Base-by-base conservation (phyloP, 2,888 invertebrate genomes). In the Oligia latruncula region DNA sequence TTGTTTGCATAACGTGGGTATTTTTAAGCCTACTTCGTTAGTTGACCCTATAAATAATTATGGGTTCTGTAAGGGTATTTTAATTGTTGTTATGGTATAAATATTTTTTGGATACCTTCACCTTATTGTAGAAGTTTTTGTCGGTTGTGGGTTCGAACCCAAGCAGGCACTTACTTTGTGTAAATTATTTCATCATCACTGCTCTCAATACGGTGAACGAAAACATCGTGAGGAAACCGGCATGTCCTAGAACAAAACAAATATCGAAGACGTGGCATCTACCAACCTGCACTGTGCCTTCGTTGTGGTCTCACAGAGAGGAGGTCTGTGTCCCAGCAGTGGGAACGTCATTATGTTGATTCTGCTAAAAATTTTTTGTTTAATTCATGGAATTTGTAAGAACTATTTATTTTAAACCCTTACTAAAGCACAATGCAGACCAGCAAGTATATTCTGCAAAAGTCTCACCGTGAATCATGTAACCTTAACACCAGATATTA, bases 1-100 rank as follows among this genome's bases (percentile, higher is more conserved):
- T 68, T 65, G 68, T 71, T 83, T 80, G 62, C 81, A 80, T 83
- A 83, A 83, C 73, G 17, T 20, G 40, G 58, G 46, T 62, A 11
- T 80, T 66, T 81, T 75, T 75, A 62, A 58, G 68, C 68, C 46
- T 82, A n/a, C 9, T 8, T n/a, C 6, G 74, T 17, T 40, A 65
- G 0, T 29, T 55, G 66, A 20, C 4, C 5, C 55, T 78, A 13
- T 58, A 46, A 46, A 71, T 70, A 55, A 11, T 23, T 3, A 20
- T 49, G 49, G 46, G 65, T 78, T 65, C 35, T 23, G 35, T 52
- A 43, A 29, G 3, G 17, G 8, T 35, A 64, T 29, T 52, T 52
- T 5, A 74, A 11, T 52, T 20, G 8, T 3, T 49, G 46, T 11
- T 35, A 35, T 8, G 11, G 52, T 11, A 8, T 23, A 0, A 1